A percentile compares a stretch with the other conserved stretches of the same genome.
These are phyloP conservation scores for Cyprinella venusta DNA, from an alignment of 2,797 vertebrate genomes.

Conservation along the genomic window DNA sequence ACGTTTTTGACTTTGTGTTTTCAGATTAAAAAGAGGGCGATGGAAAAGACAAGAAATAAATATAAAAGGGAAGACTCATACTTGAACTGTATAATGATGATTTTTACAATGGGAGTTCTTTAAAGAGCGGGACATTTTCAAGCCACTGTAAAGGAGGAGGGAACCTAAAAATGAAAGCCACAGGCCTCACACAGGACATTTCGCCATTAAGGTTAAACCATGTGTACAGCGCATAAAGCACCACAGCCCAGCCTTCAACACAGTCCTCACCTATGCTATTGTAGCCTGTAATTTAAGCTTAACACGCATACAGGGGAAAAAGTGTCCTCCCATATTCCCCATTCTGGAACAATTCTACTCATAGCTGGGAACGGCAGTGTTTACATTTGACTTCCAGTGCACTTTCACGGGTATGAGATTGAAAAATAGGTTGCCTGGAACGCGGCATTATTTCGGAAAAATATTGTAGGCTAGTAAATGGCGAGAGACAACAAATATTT, in stretches of 20 bases:
- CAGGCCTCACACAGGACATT: slow-evolving; percentile 70
- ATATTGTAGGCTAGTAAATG: too few species aligned
- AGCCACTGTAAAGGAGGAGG: slow-evolving; percentile 71
- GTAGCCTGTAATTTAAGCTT: slow-evolving; percentile 74
- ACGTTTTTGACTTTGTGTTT: slow-evolving; percentile 67
- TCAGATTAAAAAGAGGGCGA: slow-evolving; percentile 67
- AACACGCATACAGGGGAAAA: slow-evolving; percentile 27
- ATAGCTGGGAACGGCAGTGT: slow-evolving; percentile 40
- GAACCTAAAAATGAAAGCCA: slow-evolving; percentile 69
- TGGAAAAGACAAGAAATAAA: slow-evolving; percentile 66
- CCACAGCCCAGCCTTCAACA: slow-evolving; percentile 74
- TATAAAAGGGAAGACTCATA: slow-evolving; percentile 52
- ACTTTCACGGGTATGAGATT: too few species aligned
- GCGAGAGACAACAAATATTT: too few species aligned
- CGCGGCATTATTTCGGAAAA: too few species aligned
- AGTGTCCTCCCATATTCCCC: slow-evolving; percentile 41
- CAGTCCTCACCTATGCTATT: slow-evolving; percentile 78
- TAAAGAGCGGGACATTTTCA: slow-evolving; percentile 72
- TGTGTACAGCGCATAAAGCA: slow-evolving; percentile 56
- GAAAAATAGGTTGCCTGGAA: too few species aligned
- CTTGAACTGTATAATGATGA: slow-evolving; percentile 66
- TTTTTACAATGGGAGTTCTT: slow-evolving; percentile 65
- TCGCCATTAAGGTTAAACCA: slow-evolving; percentile 66
- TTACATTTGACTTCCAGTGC: too few species aligned
- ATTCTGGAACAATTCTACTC: slow-evolving; percentile 38